Conservation (phyloP, 2,888 invertebrate species). For the Chymomyza procnemis region DNA sequence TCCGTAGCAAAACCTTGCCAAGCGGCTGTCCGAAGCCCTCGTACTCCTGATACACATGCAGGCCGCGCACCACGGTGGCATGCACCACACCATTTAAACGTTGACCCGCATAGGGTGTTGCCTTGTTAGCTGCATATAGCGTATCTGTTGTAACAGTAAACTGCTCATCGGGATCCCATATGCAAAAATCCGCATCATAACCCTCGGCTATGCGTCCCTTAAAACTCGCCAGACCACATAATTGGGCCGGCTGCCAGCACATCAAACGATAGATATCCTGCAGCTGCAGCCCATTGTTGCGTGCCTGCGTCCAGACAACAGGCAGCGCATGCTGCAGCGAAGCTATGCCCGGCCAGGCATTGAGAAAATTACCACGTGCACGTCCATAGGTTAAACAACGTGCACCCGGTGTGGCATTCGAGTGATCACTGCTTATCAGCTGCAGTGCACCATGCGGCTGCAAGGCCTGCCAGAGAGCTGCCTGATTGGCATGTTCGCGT, state of each 20-base stretch:
- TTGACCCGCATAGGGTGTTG: constrained; percentile 84
- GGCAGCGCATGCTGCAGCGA: constrained; percentile 86
- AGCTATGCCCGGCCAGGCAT: constrained; percentile 87
- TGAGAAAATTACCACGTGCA: constrained; percentile 82
- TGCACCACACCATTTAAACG: constrained; percentile 82
- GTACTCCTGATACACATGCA: constrained; percentile 80
- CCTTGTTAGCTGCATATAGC: constrained; percentile 85
- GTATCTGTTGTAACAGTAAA: constrained; percentile 81
- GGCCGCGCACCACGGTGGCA: constrained; percentile 83
- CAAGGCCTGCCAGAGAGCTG: constrained; percentile 83
- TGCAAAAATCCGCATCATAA: constrained; percentile 85
- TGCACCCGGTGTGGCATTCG: constrained; percentile 83
- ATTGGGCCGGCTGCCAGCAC: constrained; percentile 81
- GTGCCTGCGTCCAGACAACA: constrained; percentile 84
- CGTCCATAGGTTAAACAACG: constrained; percentile 79
- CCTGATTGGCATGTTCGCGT: constrained; percentile 82
- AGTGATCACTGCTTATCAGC: constrained; percentile 85
- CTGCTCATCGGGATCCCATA: constrained; percentile 84
- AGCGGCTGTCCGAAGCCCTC: constrained; percentile 77
- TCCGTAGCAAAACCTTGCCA: constrained; percentile 75
- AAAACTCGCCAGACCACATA: constrained; percentile 81
- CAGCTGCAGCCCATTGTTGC: constrained; percentile 80
- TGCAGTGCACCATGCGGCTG: constrained; percentile 80
- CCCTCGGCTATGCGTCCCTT: constrained; percentile 83
- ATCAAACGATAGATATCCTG: constrained; percentile 81